Percentiles rank a stretch among this genome's conserved stretches.
Conservation (phyloP, 2,113 vertebrate genomes). For the Thamnaconus septentrionalis region DNA sequence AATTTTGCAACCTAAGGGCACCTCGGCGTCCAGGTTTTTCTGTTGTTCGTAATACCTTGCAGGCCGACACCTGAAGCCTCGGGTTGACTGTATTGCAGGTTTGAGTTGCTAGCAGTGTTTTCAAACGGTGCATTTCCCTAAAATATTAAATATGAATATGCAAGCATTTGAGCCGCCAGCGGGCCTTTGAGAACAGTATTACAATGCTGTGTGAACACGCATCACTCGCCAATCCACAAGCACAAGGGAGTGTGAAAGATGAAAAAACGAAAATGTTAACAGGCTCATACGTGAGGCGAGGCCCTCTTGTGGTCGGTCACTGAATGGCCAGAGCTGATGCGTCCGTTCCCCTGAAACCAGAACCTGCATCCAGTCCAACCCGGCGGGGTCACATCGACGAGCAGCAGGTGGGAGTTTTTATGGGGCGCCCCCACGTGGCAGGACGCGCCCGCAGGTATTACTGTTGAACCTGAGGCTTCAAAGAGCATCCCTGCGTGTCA, state of each 20-base stretch:
- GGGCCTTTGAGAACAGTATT: neutral
- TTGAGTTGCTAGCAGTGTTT: neutral
- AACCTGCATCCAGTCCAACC: no score
- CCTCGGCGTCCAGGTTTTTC: no score
- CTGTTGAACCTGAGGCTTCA: slow-evolving; percentile 32
- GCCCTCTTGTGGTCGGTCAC: neutral
- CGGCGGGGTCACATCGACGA: neutral
- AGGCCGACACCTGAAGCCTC: no score
- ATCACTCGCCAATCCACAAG: no score
- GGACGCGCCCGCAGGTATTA: slow-evolving; percentile 14
- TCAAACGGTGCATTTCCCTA: slow-evolving; percentile 1
- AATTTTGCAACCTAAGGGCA: no score
- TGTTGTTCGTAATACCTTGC: no score
- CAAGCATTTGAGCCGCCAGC: slow-evolving; percentile 5
- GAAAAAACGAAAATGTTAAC: no score
- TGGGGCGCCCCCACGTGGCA: neutral
- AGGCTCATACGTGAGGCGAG: no score
- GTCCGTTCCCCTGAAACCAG: no score
- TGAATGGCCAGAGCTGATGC: no score
- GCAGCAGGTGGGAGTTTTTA: neutral
- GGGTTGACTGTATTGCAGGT: neutral
- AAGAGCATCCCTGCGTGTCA: slow-evolving; percentile 36
- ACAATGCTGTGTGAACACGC: neutral
- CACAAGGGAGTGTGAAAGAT: no score
- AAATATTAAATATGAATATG: neutral